Conservation (phyloP, 2,888 invertebrate species). For the Diploptera punctata region DNA sequence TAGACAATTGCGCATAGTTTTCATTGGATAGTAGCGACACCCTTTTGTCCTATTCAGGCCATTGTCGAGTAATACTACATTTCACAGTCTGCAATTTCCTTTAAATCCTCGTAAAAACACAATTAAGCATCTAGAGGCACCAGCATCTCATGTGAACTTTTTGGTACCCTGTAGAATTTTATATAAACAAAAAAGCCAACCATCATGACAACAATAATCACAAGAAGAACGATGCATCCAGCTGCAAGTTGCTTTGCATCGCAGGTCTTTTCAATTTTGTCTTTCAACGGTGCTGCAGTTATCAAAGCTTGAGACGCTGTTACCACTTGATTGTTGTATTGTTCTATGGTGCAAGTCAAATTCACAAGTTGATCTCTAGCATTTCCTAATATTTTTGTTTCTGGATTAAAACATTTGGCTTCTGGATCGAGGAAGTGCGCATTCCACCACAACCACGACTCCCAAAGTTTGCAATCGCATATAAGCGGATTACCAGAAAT, state of each 20-base stretch:
- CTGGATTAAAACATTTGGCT: neutral
- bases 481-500: conserved; percentile 2
- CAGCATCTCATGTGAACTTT: neutral
- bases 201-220: neutral
- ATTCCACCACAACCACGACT: conserved; percentile 17
- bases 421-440: neutral
- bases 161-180: neutral
- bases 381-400: neutral
- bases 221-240: neutral
- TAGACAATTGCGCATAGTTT: neutral
- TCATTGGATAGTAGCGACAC: neutral
- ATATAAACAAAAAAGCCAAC: neutral
- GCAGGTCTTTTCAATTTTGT: neutral
- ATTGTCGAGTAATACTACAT: neutral
- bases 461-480: conserved; percentile 5
- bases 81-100: neutral
- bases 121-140: neutral
- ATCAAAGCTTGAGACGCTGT: neutral
- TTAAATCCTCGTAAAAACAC: neutral
- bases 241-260: neutral
- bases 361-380: neutral
- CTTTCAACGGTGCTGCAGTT: neutral
- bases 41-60: too few species aligned
- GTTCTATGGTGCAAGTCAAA: neutral
- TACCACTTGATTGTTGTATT: neutral